Base-by-base conservation (phyloP, 2,797 vertebrate species). In the Channa striata region DNA sequence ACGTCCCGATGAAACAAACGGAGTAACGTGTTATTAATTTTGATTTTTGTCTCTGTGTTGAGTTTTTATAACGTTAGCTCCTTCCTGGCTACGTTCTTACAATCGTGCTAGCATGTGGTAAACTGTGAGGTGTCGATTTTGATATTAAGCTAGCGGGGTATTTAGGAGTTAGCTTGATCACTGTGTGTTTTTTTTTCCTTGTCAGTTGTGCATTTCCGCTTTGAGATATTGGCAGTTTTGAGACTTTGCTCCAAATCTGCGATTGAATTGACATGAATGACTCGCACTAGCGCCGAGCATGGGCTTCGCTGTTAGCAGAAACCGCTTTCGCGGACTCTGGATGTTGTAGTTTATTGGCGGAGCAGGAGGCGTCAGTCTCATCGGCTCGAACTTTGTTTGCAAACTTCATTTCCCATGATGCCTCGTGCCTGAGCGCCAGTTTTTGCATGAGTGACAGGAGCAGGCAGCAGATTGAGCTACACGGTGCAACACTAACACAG, bases 321-420 rank as follows among this genome's bases (percentile, higher is more conserved):
- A 16, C 2, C 2, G 0, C 19, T 0, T 0, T 39, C 8, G 0
- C 4, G 0, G 39, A 6, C 2, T 61, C 66, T 87, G 94, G 93
- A 23, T 69, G n/a, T 77, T 94, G 94, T 92, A 95, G 94, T 94
- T 67, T 34, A 13, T 49, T 43, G n/a, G 4, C 5, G 0, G 1
- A 14, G 4, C 17, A 0, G 2, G 4, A 0, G 7, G 11, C 13
- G 0, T 11, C 0, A 1, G 1, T 0, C 0, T 1, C 0, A 0
- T 1, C 1, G 0, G 6, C 0, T 1, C 0, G 0, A 1, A 0
- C 9, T 2, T 20, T 47, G 23, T 57, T 47, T 8, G 2, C 11
- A 42, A 78, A 94, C 92, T 88, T 72, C 83, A 79, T 1, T 58
- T 87, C 90, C 93, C 83, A 40, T 59, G 67, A 87, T 85, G 52